A percentile compares a stretch with the other conserved stretches of the same genome.
These are phyloP conservation scores for Bombus soroeensis DNA, from an alignment of 1,140 invertebrate species.

Conservation along the genomic window DNA sequence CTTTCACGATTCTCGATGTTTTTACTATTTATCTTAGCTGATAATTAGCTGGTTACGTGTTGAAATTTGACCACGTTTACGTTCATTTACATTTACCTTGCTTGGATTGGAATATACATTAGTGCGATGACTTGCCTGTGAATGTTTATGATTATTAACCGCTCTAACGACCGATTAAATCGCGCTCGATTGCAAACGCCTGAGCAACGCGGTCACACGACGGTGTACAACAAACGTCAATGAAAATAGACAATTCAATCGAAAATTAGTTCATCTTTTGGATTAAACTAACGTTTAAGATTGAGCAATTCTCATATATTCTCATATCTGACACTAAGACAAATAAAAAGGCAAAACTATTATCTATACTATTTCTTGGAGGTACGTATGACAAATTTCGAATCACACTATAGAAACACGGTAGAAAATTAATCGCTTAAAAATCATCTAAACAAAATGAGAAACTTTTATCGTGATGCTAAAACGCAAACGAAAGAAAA, in stretches of 20 bases:
- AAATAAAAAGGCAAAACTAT: too few relatives aligned
- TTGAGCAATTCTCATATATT: too few relatives aligned
- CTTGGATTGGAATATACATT: conserved; percentile 64
- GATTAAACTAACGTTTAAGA: not conserved
- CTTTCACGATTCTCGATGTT: conserved; percentile 33
- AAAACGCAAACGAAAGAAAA: too few relatives aligned
- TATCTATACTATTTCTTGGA: too few relatives aligned
- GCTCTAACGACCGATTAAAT: conserved; percentile 3
- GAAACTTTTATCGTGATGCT: too few relatives aligned
- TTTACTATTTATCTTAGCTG: conserved; percentile 22
- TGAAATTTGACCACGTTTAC: conserved; percentile 19
- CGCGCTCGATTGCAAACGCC: conserved; percentile 37
- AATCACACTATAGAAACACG: too few relatives aligned
- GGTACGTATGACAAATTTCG: too few relatives aligned
- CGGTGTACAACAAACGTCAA: too few relatives aligned
- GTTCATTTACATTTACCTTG: conserved; percentile 63
- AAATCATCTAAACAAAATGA: too few relatives aligned
- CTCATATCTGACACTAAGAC: too few relatives aligned
- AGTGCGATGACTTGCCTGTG: conserved; percentile 72
- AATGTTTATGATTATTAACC: conserved; percentile 66
- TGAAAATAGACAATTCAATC: not conserved
- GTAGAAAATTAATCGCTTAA: too few relatives aligned
- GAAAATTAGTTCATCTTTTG: too few relatives aligned
- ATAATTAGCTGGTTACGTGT: conserved; percentile 33
- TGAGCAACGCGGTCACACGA: conserved; percentile 19